Conservation (phyloP, 2,888 invertebrate species). For the Creontiades dilutus region DNA sequence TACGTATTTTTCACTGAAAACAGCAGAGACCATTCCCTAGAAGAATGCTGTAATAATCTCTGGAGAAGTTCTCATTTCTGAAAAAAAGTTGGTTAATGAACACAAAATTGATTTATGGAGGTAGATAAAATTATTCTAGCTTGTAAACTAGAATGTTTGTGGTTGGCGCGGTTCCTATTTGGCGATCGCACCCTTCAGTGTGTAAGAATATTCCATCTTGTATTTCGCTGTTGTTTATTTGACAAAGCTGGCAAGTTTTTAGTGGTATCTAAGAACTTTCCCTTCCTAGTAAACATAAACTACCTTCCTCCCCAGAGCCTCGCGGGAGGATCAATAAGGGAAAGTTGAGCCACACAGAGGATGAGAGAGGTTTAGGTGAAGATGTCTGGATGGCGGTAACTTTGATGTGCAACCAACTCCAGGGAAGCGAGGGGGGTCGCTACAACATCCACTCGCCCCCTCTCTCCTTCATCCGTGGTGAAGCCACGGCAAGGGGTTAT, state of each 20-base stretch:
- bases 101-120: too few species aligned
- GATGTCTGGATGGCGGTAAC: conserved; percentile 51
- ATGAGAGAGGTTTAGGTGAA: conserved; percentile 45
- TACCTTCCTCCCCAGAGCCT: background rate
- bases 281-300: background rate
- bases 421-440: background rate
- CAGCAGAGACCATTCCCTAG: too few species aligned
- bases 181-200: too few species aligned
- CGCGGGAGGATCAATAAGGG: conserved; percentile 9
- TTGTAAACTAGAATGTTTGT: too few species aligned
- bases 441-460: conserved; percentile 12
- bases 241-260: background rate
- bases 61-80: too few species aligned
- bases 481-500: conserved; percentile 24
- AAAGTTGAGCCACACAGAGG: conserved; percentile 26
- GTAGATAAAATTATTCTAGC: too few species aligned
- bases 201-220: too few species aligned
- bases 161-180: too few species aligned
- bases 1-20: too few species aligned
- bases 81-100: too few species aligned
- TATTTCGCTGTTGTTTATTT: too few species aligned
- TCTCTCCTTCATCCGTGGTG: background rate
- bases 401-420: conserved; percentile 46
- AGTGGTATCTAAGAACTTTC: background rate
- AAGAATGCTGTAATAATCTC: too few species aligned